Base-by-base conservation (phyloP, 1,140 invertebrate species). In the Aethina tumida region DNA sequence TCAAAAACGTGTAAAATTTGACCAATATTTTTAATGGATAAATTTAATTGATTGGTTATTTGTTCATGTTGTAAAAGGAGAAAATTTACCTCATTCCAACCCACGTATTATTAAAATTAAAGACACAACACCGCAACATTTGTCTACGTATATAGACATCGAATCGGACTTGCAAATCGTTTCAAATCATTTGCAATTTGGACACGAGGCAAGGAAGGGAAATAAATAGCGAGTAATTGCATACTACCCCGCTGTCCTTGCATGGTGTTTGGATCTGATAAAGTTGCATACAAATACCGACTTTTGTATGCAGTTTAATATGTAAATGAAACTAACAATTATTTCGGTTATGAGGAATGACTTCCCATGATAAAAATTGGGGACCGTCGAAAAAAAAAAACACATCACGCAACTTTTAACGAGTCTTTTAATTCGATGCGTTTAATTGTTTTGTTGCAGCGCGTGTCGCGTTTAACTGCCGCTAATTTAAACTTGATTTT, bases 401-500 rank as follows among this genome's bases (percentile, higher is more conserved):
- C 18, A 19, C 13, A 35, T 39, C 42, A 45, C 42, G 42, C 42
- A 25, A 45, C 31, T 6, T 24, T 39, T 31, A 45, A 33, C 28
- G 26, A 40, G 32, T 15, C 22, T 25, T 45, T n/a, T n/a, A n/a
- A 45, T 39, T 40, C 32, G 39, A 37, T 37, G 39, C 36, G 30
- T 45, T 37, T 45, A 39, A 45, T 39, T 45, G 42, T 45, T 45
- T 44, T 35, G 42, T 45, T 35, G 13, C 36, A 29, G 26, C 24
- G 36, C 36, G 35, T 45, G 42, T 45, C 37, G 37, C 25, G 30
- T 43, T 37, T 15, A 36, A 21, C 16, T n/a, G n/a, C 25, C 10
- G 32, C 22, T 44, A 44, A 44, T 44, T 39, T 31, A 29, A 39
- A 45, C 22, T 40, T 45, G 42, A 45, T 45, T 45, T 32, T 40